These are phyloP conservation scores for Patagioenas fasciata DNA, from an alignment of 2,113 vertebrate species.

Conservation along the genomic window DNA sequence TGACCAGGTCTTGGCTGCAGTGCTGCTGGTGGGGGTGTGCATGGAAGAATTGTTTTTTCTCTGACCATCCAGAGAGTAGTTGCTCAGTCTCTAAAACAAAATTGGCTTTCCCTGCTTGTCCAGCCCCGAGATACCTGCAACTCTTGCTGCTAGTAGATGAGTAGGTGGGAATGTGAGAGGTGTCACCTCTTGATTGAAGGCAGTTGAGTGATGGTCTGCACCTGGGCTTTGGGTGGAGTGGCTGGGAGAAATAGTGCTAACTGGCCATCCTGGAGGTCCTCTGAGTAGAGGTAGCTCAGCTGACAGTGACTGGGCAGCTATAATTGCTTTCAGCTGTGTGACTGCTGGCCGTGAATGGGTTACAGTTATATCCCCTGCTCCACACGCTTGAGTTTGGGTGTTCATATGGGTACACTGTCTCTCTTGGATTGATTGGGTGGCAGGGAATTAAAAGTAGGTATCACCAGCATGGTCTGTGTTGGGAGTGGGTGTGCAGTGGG, in stretches of 20 bases:
- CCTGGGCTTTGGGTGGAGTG: not conserved
- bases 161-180: not conserved
- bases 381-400: accelerated
- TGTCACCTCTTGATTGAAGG: not conserved
- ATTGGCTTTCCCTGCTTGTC: not conserved
- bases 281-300: not conserved
- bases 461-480: not conserved
- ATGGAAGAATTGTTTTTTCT: not conserved
- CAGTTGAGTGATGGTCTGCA: not conserved
- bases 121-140: not conserved
- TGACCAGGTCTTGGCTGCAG: not conserved
- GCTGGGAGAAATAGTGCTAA: not conserved
- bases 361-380: not conserved
- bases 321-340: accelerated
- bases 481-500: accelerated
- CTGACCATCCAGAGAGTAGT: not conserved
- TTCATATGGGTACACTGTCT: not conserved
- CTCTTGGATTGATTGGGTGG: not conserved
- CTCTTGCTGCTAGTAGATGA: not conserved
- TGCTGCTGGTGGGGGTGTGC: not conserved
- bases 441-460: not conserved
- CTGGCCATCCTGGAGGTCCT: not conserved
- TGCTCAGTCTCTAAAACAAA: not conserved
- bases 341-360: not conserved
- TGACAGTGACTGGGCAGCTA: not conserved